Conservation (phyloP, 2,113 vertebrate species). For the Puntigrus tetrazona region DNA sequence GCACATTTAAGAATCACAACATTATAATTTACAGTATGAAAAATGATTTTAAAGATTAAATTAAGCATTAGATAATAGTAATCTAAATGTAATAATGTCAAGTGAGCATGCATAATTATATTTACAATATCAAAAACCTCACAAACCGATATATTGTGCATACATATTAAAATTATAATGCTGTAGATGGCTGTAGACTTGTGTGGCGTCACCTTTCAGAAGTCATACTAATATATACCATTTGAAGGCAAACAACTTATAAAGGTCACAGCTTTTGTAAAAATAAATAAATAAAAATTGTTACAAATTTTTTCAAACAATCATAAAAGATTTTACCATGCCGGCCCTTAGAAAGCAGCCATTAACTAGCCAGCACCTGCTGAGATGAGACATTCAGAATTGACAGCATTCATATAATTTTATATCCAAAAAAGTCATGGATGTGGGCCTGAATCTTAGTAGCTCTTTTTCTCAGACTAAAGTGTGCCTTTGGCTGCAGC, state of each 20-base stretch:
- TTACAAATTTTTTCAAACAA: not conserved
- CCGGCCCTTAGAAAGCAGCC: not conserved
- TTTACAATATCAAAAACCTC: not conserved
- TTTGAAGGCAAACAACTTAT: not conserved
- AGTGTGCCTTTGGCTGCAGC: conserved; percentile 41
- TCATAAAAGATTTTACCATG: not conserved
- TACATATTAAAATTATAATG: too few species aligned
- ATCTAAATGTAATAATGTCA: not conserved
- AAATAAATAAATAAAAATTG: not conserved
- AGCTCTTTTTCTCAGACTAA: conserved; percentile 35
- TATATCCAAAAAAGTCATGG: not conserved
- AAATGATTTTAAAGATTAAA: too few species aligned
- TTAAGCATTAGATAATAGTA: not conserved
- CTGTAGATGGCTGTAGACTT: not conserved
- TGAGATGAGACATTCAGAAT: not conserved
- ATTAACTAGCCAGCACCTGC: not conserved
- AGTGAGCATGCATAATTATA: not conserved
- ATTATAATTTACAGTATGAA: too few species aligned
- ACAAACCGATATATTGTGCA: too few species aligned
- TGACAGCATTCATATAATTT: not conserved
- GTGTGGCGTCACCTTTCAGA: not conserved
- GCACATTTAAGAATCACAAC: too few species aligned
- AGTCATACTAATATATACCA: not conserved
- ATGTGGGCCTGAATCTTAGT: conserved; percentile 54
- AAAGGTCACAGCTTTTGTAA: not conserved